A percentile compares a stretch with the other conserved stretches of the same genome.
phyloP scores from a whole-genome alignment of 2,113 vertebrate species.

The Channa argus region DNA sequence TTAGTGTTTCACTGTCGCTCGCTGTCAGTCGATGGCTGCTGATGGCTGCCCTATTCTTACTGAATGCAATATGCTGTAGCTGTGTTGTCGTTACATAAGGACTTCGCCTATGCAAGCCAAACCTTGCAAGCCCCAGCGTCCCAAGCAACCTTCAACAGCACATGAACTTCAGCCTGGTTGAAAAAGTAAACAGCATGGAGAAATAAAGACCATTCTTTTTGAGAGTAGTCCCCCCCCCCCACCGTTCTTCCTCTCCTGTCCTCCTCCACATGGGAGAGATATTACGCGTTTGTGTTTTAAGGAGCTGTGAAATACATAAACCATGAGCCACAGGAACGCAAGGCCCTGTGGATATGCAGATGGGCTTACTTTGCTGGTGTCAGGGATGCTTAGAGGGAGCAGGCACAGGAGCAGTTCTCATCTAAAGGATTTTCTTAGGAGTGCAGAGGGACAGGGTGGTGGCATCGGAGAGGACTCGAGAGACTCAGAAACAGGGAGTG shows the following conservation, averaged over 20 bases:
- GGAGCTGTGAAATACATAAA: slow-evolving; percentile 99
- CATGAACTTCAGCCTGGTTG: slow-evolving; percentile 69
- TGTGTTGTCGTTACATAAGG: slow-evolving; percentile 47
- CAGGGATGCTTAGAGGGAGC: slow-evolving; percentile 86
- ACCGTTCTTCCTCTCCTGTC: slow-evolving; percentile 58
- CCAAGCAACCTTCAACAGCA: slow-evolving; percentile 76
- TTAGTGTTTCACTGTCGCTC: slow-evolving; percentile 22
- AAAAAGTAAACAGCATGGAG: slow-evolving; percentile 68
- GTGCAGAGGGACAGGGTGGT: slow-evolving; percentile 76
- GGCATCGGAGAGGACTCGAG: slow-evolving; percentile 74
- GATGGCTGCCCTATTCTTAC: slow-evolving; percentile 4
- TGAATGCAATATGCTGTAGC: slow-evolving; percentile 39
- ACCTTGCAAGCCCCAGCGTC: slow-evolving; percentile 51
- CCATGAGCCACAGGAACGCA: slow-evolving; percentile 97
- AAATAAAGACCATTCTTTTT: slow-evolving; percentile 75
- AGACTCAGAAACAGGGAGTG: slow-evolving; percentile 86
- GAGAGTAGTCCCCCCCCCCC: slow-evolving; percentile 55
- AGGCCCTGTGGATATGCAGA: slow-evolving; percentile 99
- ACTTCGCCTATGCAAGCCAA: slow-evolving; percentile 45
- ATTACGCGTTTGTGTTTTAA: slow-evolving; percentile 92
- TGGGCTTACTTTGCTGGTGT: slow-evolving; percentile 97
- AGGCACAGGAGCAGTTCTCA: slow-evolving; percentile 78
- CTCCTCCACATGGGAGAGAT: slow-evolving; percentile 82
- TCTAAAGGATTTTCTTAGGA: slow-evolving; percentile 82
- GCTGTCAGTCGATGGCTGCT: slow-evolving; percentile 34